Evolutionary conservation across 2,113 vertebrate genomes (phyloP), one percentile per base, ranked within the genome.

Genomic region (Gavia stellata): DNA sequence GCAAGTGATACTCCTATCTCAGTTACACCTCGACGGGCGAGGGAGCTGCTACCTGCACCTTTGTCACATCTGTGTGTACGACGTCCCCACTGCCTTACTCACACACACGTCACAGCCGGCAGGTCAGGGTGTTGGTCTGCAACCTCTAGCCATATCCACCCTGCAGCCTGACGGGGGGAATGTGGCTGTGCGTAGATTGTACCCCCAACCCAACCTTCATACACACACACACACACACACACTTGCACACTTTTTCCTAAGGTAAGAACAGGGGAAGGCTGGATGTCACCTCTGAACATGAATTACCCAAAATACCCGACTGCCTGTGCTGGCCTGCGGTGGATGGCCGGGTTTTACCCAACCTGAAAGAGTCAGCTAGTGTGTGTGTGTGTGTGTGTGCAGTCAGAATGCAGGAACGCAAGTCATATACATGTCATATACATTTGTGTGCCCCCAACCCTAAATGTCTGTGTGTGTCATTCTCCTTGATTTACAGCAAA

Each of bases 81-180:
- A 1, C 0, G 1, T 70, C 59, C 14, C 44, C 0, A 1, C 40
- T 73, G 59, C 42, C 47, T 40, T 29, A 9, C 36, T 34, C 47
- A 33, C 4, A 3, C 1, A 40, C 11, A 16, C 7, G 1, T 12
- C 58, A 17, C 52, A 38, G 56, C 33, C 1, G 0, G n/a, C 33
- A 24, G 21, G 11, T 14, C 59, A 11, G 49, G 34, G 9, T 18
- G 19, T 40, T n/a, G 61, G 6, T 45, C 45, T 58, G 71, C 62
- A 63, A 0, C 71, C 70, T 16, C 4, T 3, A 33, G 26, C 29
- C 49, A 5, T 10, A 1, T 9, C 6, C 26, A 47, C 12, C 67
- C 53, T 8, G 4, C 25, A 68, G 42, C n/a, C 28, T 23, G 34
- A 7, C 1, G 5, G 36, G 26, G n/a, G 33, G n/a, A 36, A 36